Evolutionary conservation across 2,113 vertebrate genomes (phyloP).

Genomic region (Nycticryphes semicollaris): DNA sequence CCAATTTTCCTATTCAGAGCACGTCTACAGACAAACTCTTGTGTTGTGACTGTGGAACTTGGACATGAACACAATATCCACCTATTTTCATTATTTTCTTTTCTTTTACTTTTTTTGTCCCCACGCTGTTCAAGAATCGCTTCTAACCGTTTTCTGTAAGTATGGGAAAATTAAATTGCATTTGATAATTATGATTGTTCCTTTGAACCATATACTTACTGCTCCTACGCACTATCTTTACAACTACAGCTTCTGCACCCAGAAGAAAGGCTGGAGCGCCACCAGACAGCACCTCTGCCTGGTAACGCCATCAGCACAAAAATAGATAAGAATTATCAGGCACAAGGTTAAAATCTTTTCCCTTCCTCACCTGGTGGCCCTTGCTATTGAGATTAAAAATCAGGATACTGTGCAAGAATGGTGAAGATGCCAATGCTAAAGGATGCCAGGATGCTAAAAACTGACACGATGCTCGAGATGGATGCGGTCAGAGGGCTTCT

Average conservation of each 20-base stretch:
- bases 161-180: neutral
- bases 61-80: neutral
- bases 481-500: neutral
- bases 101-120: neutral
- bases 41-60: neutral
- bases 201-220: neutral
- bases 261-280: neutral
- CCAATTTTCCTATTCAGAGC: neutral
- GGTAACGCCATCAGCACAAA: neutral
- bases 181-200: neutral
- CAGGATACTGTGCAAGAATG: neutral
- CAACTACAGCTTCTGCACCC: neutral
- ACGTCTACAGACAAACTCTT: neutral
- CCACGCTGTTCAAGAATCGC: neutral
- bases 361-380: neutral
- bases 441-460: fast-evolving
- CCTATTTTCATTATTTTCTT: neutral
- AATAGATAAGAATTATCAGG: neutral
- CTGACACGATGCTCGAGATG: neutral
- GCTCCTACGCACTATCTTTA: neutral
- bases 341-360: neutral
- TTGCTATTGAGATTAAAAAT: neutral
- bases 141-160: neutral
- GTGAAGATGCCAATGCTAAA: neutral
- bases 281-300: neutral